Evolutionary conservation across 2,888 invertebrate genomes (phyloP), one percentile per base, ranked within the genome.

Genomic region (Aplocera efformata): DNA sequence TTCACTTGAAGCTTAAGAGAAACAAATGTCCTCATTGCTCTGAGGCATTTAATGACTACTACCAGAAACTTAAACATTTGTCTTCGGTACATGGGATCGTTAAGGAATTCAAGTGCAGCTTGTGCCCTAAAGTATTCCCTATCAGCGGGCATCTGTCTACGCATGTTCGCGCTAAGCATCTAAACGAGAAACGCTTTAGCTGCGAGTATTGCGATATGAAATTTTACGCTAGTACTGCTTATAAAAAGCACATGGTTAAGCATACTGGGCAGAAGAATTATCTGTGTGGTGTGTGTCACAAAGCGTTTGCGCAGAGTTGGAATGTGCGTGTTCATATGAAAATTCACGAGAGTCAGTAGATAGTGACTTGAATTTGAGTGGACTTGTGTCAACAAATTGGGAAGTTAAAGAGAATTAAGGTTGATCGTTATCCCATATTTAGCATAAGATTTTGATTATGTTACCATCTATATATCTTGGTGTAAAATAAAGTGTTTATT

Each of bases 1-100:
- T 89, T 1, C 89, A 89, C 28, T 84, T 83, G 63, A 79, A 77
- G 47, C 78, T 77, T 0, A 81, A 79, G 44, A 58, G 84, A 1
- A 79, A 85, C 40, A 60, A 77, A 6, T 86, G 86, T 29, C 81
- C 83, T 0, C 73, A 82, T 17, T 86, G 86, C 31, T 46, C 72
- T 0, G 86, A 86, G 45, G 62, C 69, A 0, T 86, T 86, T 36
- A 60, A 74, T 7, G 81, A 85, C 46, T 83, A 86, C 49, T 81
- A 78, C 28, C 85, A 85, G 56, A 67, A 81, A 22, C 82, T 78
- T 36, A 85, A 85, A 51, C 86, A 86, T 10, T 70, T 85, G 11
- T 67, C 74, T 0, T 42, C 65, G 0, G 44, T 77, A 1, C 86
- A 86, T 39, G 81, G 80, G 0, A 37, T 84, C 5, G 36, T 79